phyloP scores from a whole-genome alignment of 2,888 invertebrate species.

The Blastobasis lacticolella region DNA sequence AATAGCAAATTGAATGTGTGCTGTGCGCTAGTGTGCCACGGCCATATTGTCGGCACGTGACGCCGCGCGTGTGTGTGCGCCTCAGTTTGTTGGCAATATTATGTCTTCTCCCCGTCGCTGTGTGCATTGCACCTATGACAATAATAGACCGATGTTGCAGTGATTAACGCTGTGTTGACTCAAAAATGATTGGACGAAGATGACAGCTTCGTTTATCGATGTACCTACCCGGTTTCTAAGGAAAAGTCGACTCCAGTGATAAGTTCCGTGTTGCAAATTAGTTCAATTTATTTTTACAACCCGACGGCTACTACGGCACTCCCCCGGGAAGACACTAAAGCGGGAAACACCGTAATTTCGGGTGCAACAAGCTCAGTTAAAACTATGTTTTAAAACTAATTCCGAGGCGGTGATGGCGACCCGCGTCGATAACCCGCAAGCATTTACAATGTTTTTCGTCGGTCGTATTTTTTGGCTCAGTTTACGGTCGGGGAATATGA shows the following conservation, averaged over 20 bases:
- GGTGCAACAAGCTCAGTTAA: constrained; percentile 54
- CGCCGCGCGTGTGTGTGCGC: constrained; percentile 18
- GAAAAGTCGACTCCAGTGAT: too few relatives aligned
- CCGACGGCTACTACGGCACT: constrained; percentile 22
- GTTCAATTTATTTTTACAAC: constrained; percentile 35
- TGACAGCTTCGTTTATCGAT: too few relatives aligned
- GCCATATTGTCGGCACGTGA: constrained; percentile 20
- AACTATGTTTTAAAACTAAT: constrained; percentile 70
- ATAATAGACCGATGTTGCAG: constrained; percentile 11
- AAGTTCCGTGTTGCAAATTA: constrained; percentile 20
- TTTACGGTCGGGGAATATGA: constrained; percentile 71
- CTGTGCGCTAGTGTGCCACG: constrained; percentile 32
- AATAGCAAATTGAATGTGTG: constrained; percentile 73
- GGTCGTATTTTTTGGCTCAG: constrained; percentile 71
- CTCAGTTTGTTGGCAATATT: constrained; percentile 14
- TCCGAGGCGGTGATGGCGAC: constrained; percentile 39
- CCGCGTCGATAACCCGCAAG: constrained; percentile 56
- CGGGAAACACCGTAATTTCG: constrained; percentile 43
- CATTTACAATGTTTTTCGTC: constrained; percentile 72
- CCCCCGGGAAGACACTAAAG: constrained; percentile 28
- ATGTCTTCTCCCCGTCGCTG: constrained; percentile 5
- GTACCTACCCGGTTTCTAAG: too few relatives aligned
- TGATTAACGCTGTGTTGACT: constrained; percentile 2
- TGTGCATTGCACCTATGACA: not conserved
- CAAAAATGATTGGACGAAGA: too few relatives aligned